phyloP scores from a whole-genome alignment of 1,140 invertebrate species.

The Cydia splendana region DNA sequence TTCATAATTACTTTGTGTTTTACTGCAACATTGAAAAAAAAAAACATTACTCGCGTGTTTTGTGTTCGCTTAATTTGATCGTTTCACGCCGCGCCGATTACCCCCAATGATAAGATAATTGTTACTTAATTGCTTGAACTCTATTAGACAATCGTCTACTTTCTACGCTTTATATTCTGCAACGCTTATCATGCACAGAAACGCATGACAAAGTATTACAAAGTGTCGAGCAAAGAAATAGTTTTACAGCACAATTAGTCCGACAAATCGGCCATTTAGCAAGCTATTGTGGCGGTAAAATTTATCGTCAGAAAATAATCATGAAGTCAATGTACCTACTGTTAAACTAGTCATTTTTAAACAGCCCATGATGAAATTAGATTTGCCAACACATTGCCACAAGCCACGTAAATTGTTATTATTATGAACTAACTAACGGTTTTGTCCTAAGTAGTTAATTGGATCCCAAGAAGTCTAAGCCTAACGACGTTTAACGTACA shows the following conservation, averaged over 20 bases:
- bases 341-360: background rate
- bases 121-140: conserved; percentile 30
- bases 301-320: background rate
- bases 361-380: background rate
- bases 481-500: background rate
- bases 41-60: conserved; percentile 4
- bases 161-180: conserved; percentile 24
- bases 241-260: conserved; percentile 1
- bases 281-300: background rate
- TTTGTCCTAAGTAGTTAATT: background rate
- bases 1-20: background rate
- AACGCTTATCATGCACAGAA: conserved; percentile 7
- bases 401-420: background rate
- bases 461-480: background rate
- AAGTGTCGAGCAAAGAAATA: background rate
- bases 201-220: conserved; percentile 6
- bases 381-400: background rate
- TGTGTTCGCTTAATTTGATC: conserved; percentile 7
- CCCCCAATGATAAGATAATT: conserved; percentile 26
- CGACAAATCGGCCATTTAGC: background rate
- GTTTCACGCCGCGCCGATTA: conserved; percentile 24
- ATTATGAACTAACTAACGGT: background rate
- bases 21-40: background rate
- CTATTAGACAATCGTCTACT: conserved; percentile 20
- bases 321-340: background rate